Base-by-base conservation (phyloP, 2,888 invertebrate genomes). In the Epirrhoe alternata region DNA sequence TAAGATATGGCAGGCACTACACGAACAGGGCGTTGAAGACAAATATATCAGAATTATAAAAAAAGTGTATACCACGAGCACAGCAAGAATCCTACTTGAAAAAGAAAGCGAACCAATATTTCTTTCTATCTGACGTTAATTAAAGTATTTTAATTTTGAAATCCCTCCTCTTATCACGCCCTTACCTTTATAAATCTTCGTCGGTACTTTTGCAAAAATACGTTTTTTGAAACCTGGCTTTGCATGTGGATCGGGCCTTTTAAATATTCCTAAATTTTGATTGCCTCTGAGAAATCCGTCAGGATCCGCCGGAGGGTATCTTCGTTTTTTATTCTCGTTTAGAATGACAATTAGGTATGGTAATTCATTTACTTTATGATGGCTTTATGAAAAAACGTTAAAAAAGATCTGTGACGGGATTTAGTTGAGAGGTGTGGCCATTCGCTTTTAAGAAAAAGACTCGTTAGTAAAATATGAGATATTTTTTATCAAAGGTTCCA, bases 271-370 rank as follows among this genome's bases (percentile, higher is more conserved):
- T 72, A 85, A 90, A 88, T 86, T 89, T 90, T 89, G 88, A 91
- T 90, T 91, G 87, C 86, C 84, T 86, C 82, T 81, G 82, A 85
- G 82, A 87, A 88, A 87, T 87, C 83, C 84, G 83, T 75, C 81
- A 80, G 82, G 83, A 85, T 83, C 84, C 83, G 78, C 77, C 75
- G 74, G 81, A 84, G 81, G 79, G 79, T 75, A 81, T 85, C 84
- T 86, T 84, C 80, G 80, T 86, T 88, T 89, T 89, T 88, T 87
- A 85, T 86, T 86, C 81, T 80, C 83, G 81, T 86, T 87, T 84
- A 82, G 83, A 84, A 81, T 81, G 85, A 87, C 91, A 92, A 90
- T 92, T 90, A 90, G 83, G 86, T 87, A 91, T 91, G 90, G 86
- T 90, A 90, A 92, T 92, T 88, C 87, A 85, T 86, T 88, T 87